Conservation (phyloP, 2,113 vertebrate genomes). For the Cairina moschata region DNA sequence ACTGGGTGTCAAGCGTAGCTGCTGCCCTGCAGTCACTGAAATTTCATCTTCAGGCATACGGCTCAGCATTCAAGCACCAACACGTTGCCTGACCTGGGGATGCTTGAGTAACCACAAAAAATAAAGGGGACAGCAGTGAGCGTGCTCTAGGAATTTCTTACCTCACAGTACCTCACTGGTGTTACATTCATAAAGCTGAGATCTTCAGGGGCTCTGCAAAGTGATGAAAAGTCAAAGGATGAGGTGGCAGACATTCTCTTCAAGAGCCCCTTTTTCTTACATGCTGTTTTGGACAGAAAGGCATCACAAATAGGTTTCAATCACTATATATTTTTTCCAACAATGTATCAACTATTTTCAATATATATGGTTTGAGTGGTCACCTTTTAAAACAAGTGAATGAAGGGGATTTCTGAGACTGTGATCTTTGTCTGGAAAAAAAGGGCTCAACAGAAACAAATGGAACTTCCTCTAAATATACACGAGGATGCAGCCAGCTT, state of each 20-base stretch:
- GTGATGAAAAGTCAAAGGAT: background rate
- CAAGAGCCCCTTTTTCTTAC: background rate
- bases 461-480: background rate
- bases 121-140: background rate
- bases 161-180: background rate
- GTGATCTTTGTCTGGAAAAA: background rate
- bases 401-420: background rate
- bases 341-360: background rate
- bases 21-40: background rate
- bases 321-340: background rate
- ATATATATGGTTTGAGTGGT: background rate
- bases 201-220: background rate
- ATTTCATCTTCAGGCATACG: background rate
- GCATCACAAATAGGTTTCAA: background rate
- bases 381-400: background rate
- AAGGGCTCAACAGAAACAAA: background rate
- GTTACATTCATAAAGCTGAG: background rate
- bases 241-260: background rate
- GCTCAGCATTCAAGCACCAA: background rate
- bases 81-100: background rate
- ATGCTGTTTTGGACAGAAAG: background rate
- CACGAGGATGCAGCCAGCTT: background rate
- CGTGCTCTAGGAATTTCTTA: background rate
- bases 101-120: background rate
- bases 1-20: accelerated